phyloP scores from a whole-genome alignment of 37 sponge, comb jelly and placozoan species.

The Cladorhizidae sp. region DNA sequence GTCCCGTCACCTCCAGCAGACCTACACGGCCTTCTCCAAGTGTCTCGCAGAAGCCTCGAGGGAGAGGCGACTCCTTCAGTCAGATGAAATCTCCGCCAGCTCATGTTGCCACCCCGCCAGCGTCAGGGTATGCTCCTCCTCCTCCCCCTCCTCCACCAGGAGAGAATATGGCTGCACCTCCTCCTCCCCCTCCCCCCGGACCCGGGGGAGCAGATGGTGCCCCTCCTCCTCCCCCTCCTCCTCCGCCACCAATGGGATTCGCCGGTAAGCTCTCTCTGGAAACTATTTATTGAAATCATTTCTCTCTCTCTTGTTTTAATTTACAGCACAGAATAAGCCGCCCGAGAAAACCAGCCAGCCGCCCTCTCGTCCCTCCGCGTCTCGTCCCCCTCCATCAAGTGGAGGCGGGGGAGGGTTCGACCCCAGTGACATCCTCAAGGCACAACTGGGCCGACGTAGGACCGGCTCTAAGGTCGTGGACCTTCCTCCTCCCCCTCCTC shows the following conservation, averaged over 20 bases:
- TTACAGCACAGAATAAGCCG: constrained; percentile 7
- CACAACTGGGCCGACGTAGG: constrained; percentile 23
- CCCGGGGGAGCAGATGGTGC: constrained; percentile 25
- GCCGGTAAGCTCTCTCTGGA: constrained; percentile 7
- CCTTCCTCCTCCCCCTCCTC: constrained; percentile 63
- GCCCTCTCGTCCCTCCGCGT: constrained; percentile 13
- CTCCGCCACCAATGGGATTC: constrained; percentile 66
- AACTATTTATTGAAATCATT: neutral
- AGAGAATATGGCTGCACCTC: neutral
- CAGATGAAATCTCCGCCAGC: neutral
- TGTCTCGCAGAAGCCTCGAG: constrained; percentile 26
- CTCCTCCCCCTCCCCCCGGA: constrained; percentile 9
- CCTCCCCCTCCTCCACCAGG: constrained; percentile 45
- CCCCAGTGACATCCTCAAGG: constrained; percentile 59
- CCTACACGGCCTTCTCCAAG: constrained; percentile 18
- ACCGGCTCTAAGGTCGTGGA: constrained; percentile 14
- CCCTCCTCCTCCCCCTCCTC: constrained; percentile 65
- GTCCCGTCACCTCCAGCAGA: neutral
- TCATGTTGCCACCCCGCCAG: constrained; percentile 13
- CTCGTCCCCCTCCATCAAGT: neutral
- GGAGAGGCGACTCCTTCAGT: neutral
- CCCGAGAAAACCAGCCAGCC: neutral
- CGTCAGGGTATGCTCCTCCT: constrained; percentile 1
- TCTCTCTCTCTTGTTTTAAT: neutral
- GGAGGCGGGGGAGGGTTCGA: constrained; percentile 46